Evolutionary conservation across 2,797 vertebrate species (phyloP), one percentile per base, ranked within the genome.

Genomic region (Carcharodon carcharias): DNA sequence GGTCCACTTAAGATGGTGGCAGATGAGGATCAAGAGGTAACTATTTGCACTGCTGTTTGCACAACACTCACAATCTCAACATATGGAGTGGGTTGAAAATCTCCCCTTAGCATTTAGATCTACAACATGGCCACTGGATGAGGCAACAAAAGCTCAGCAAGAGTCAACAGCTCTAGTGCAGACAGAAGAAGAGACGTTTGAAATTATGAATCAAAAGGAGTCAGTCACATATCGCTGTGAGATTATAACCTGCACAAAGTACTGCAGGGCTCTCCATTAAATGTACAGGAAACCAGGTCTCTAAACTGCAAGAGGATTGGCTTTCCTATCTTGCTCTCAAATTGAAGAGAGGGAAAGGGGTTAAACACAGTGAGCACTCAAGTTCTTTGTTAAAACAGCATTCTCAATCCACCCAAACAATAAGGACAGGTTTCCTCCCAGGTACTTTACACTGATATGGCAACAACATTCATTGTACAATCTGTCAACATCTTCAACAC

Each of bases 401-500:
- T 35, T 92, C 16, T 18, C 35, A n/a, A 92, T 63, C 58, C 40
- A 5, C 35, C n/a, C 35, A 18, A 92, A 63, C 58, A 92, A 63
- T 65, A 65, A 65, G 35, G 40, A 40, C n/a, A 2, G 58, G 89
- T 63, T 92, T 92, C 58, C 89, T 92, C 89, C 35, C 18, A 40
- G 40, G 58, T n/a, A 63, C 89, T 40, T 63, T 65, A 63, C 58
- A 3, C 61, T 40, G 89, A 65, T 65, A 92, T 40, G 61, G 31
- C 89, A 92, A 63, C 89, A 92, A 65, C 89, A 1, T 89, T 61
- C 28, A 35, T n/a, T 91, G 54, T 35, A 40, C 35, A 40, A 63
- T 63, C 89, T 92, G 58, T 92, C 89, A 92, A 92, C 89, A 92
- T 1, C 58, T n/a, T n/a, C 89, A 92, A 40, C 16, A 92, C 56